A percentile compares a stretch with the other conserved stretches of the same genome.
These are phyloP conservation scores for Subanguina moxae DNA, from an alignment of 1,140 invertebrate species.

Conservation along the genomic window DNA sequence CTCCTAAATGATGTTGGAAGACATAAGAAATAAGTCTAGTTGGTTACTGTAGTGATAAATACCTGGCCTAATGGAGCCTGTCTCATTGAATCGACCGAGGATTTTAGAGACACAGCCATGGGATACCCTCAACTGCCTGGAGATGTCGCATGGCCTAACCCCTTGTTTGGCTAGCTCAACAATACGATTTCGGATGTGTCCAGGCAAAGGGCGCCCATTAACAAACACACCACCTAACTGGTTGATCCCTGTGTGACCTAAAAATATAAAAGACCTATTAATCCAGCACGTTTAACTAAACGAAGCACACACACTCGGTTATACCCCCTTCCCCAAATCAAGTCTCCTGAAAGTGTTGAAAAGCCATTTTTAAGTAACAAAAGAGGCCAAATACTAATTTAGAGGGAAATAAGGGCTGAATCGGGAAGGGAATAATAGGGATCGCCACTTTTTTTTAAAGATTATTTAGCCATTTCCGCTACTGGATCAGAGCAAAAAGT, in stretches of 20 bases:
- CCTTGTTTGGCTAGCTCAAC: slow-evolving; percentile 82
- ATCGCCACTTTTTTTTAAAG: too few relatives aligned
- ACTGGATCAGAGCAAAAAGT: too few relatives aligned
- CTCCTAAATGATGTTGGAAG: slow-evolving; percentile 65
- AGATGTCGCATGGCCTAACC: slow-evolving; percentile 90
- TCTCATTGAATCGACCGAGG: slow-evolving; percentile 78
- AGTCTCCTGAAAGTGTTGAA: too few relatives aligned
- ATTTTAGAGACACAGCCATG: slow-evolving; percentile 89
- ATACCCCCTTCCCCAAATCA: too few relatives aligned
- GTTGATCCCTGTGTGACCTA: slow-evolving; percentile 72
- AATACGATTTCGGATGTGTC: slow-evolving; percentile 84
- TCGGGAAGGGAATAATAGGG: too few relatives aligned
- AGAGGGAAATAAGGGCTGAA: too few relatives aligned
- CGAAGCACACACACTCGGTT: background rate
- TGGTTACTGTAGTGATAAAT: background rate
- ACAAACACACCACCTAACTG: slow-evolving; percentile 92
- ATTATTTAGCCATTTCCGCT: too few relatives aligned
- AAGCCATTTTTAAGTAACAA: too few relatives aligned
- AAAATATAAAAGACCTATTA: slow-evolving; percentile 11
- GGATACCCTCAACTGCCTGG: slow-evolving; percentile 80
- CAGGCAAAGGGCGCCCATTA: slow-evolving; percentile 85
- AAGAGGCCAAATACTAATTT: too few relatives aligned
- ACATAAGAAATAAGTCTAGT: background rate
- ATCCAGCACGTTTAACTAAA: background rate
- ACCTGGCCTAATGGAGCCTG: slow-evolving; percentile 67